These are phyloP conservation scores for Azemiops feae DNA, from an alignment of 2,113 vertebrate genomes.

Conservation along the genomic window DNA sequence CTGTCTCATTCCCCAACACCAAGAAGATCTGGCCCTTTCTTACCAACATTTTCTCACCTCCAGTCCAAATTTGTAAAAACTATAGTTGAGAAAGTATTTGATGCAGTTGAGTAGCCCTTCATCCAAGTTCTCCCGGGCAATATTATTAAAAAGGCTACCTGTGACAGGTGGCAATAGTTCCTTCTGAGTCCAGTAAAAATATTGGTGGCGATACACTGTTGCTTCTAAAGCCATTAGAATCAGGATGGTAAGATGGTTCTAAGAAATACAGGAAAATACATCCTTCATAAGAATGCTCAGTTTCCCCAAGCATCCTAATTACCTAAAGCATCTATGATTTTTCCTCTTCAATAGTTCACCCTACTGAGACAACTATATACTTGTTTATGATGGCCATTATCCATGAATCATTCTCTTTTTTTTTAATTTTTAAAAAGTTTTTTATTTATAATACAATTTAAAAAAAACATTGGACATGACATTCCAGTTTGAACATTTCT, in stretches of 20 bases:
- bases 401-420: background rate
- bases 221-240: conserved; percentile 69
- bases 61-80: conserved; percentile 77
- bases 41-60: conserved; percentile 61
- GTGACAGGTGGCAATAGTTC: conserved; percentile 57
- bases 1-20: background rate
- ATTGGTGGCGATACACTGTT: conserved; percentile 65
- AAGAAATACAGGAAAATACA: background rate
- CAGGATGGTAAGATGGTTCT: conserved; percentile 71
- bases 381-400: background rate
- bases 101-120: conserved; percentile 59
- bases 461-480: no score
- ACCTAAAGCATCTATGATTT: background rate
- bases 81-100: conserved; percentile 75
- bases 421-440: no score
- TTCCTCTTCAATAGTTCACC: background rate
- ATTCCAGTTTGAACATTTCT: no score
- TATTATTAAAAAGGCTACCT: conserved; percentile 57
- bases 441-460: no score
- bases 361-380: background rate
- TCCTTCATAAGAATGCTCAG: background rate
- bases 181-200: conserved; percentile 61
- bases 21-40: background rate
- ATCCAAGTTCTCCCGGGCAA: conserved; percentile 67
- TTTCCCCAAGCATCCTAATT: background rate